Percentiles rank a stretch among this genome's conserved stretches.
These are phyloP conservation scores for Synergus gifuensis DNA, from an alignment of 2,888 invertebrate species.

Conservation along the genomic window DNA sequence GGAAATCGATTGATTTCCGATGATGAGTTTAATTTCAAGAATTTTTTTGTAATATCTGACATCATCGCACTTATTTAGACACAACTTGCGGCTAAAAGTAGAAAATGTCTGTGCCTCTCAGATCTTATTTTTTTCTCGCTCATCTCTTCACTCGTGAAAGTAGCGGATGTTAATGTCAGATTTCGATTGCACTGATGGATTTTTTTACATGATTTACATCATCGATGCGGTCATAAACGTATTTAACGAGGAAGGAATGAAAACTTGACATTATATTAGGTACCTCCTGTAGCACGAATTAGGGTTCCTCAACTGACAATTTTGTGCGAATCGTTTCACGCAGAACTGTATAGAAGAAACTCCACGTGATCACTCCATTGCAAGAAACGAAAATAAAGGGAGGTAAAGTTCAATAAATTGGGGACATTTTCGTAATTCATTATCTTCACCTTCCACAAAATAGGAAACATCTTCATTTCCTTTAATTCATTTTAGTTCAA, in stretches of 20 bases:
- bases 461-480: not conserved
- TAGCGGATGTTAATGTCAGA: slow-evolving; percentile 47
- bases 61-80: slow-evolving; percentile 46
- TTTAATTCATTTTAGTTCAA: not conserved
- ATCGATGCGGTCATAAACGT: not conserved
- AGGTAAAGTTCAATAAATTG: not conserved
- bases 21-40: not conserved
- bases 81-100: slow-evolving; percentile 47
- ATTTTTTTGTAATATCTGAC: slow-evolving; percentile 42
- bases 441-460: no score
- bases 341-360: not conserved
- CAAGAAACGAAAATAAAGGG: slow-evolving; percentile 14
- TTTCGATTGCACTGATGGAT: slow-evolving; percentile 28
- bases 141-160: not conserved
- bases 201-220: not conserved
- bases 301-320: slow-evolving; percentile 18
- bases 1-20: not conserved
- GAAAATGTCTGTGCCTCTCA: slow-evolving; percentile 16
- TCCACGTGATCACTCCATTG: slow-evolving; percentile 8
- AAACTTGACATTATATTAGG: not conserved
- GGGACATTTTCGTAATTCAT: not conserved
- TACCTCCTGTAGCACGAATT: slow-evolving; percentile 16
- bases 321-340: slow-evolving; percentile 15
- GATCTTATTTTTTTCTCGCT: slow-evolving; percentile 11
- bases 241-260: not conserved